Evolutionary conservation across 2,113 vertebrate genomes (phyloP).

Genomic region (western clawed frog (Xenopus tropicalis)): DNA sequence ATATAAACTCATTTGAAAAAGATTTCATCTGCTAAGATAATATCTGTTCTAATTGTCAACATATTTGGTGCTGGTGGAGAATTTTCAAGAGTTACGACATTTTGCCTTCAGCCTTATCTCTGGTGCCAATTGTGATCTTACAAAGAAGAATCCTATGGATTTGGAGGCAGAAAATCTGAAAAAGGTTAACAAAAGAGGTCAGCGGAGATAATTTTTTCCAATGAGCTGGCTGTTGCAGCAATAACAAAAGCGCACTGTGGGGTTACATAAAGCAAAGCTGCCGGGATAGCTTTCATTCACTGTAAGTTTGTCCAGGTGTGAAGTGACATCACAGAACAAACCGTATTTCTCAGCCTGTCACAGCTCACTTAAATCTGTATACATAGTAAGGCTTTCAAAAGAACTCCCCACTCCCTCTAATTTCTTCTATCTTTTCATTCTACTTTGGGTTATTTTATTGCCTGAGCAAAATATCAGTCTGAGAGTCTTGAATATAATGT

Average conservation of each 20-base stretch:
- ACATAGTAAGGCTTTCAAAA: neutral
- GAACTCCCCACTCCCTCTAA: neutral
- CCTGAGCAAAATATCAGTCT: constrained; percentile 25
- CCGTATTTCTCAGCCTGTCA: constrained; percentile 5
- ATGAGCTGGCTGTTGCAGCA: constrained; percentile 16
- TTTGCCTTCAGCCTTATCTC: constrained; percentile 25
- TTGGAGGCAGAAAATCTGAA: constrained; percentile 5
- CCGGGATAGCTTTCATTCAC: constrained; percentile 27
- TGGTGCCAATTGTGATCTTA: constrained; percentile 35
- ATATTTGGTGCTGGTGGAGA: constrained; percentile 8
- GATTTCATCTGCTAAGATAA: constrained; percentile 27
- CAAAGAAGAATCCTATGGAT: constrained; percentile 31
- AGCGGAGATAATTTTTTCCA: constrained; percentile 27
- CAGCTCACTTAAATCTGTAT: constrained; percentile 25
- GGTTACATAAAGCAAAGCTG: constrained; percentile 18
- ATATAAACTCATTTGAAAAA: constrained; percentile 14
- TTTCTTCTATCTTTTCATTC: constrained; percentile 11
- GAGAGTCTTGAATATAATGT: constrained; percentile 7
- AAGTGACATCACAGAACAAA: constrained; percentile 29
- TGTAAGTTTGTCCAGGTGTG: constrained; percentile 45
- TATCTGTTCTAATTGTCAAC: constrained; percentile 33
- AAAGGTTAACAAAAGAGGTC: constrained; percentile 33
- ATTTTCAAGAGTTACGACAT: constrained; percentile 24
- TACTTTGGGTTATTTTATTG: constrained; percentile 2
- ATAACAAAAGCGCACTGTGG: neutral